phyloP scores from a whole-genome alignment of 2,888 invertebrate species.

The Tetragonisca angustula region DNA sequence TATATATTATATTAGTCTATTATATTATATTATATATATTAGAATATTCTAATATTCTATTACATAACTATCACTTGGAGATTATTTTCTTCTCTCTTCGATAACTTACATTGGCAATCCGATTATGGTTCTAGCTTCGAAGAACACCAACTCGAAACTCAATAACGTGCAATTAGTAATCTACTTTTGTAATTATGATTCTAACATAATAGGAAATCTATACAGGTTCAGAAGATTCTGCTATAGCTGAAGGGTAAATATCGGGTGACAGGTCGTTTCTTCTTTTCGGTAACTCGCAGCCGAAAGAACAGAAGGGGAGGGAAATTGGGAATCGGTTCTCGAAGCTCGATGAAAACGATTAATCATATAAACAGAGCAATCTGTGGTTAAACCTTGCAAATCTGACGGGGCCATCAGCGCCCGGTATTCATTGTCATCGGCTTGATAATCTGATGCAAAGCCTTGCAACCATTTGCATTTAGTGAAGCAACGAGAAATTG shows the following conservation, averaged over 20 bases:
- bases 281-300: not conserved
- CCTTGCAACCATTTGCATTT: slow-evolving; percentile 21
- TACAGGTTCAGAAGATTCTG: too few species aligned
- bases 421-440: slow-evolving; percentile 14
- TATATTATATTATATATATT: too few species aligned
- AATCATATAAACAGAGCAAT: slow-evolving; percentile 2
- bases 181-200: too few species aligned
- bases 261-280: not conserved
- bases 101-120: too few species aligned
- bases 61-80: too few species aligned
- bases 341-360: not conserved
- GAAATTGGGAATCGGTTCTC: not conserved
- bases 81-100: too few species aligned
- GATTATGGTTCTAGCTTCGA: too few species aligned
- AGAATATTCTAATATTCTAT: too few species aligned
- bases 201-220: too few species aligned
- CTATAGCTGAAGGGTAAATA: not conserved
- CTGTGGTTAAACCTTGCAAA: not conserved
- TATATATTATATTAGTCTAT: too few species aligned
- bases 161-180: too few species aligned
- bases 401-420: slow-evolving; percentile 7
- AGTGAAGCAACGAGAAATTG: slow-evolving; percentile 27
- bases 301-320: not conserved
- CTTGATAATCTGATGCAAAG: slow-evolving; percentile 17
- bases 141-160: too few species aligned